Evolutionary conservation across 2,888 invertebrate genomes (phyloP).

Genomic region (Bhutanitis thaidina): DNA sequence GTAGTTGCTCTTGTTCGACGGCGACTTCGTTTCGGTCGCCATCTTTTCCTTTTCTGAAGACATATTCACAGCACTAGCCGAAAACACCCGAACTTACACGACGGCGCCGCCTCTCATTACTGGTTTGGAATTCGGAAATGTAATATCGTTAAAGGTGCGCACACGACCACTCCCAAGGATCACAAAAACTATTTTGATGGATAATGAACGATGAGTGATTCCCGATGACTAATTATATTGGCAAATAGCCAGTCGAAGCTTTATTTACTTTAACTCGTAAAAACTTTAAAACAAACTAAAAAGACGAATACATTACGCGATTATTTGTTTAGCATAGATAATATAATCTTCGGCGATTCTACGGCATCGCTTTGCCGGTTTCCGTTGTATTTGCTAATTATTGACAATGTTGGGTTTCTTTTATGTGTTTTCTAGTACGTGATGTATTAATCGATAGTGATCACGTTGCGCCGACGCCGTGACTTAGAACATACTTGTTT

Average conservation of each 20-base stretch:
- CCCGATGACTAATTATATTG: conserved; percentile 54
- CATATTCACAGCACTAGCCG: conserved; percentile 50
- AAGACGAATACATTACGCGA: conserved; percentile 39
- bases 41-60: conserved; percentile 74
- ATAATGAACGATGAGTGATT: conserved; percentile 64
- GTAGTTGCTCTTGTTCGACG: conserved; percentile 71
- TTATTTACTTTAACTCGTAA: conserved; percentile 55
- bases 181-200: conserved; percentile 43
- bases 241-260: conserved; percentile 55
- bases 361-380: conserved; percentile 28
- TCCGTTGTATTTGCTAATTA: conserved; percentile 34
- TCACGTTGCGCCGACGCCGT: conserved; percentile 40
- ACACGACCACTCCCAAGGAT: conserved; percentile 51
- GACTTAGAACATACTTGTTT: conserved; percentile 12
- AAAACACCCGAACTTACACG: conserved; percentile 46
- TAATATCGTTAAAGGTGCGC: conserved; percentile 28
- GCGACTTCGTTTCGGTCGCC: conserved; percentile 70
- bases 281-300: conserved; percentile 37
- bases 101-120: conserved; percentile 60
- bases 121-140: conserved; percentile 34
- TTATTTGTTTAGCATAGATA: conserved; percentile 31
- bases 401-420: conserved; percentile 33
- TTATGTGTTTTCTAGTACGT: conserved; percentile 44
- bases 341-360: conserved; percentile 22
- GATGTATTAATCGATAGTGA: conserved; percentile 46